Evolutionary conservation across 2,888 invertebrate species (phyloP), one percentile per base, ranked within the genome.

Genomic region (Laspeyria flexula): DNA sequence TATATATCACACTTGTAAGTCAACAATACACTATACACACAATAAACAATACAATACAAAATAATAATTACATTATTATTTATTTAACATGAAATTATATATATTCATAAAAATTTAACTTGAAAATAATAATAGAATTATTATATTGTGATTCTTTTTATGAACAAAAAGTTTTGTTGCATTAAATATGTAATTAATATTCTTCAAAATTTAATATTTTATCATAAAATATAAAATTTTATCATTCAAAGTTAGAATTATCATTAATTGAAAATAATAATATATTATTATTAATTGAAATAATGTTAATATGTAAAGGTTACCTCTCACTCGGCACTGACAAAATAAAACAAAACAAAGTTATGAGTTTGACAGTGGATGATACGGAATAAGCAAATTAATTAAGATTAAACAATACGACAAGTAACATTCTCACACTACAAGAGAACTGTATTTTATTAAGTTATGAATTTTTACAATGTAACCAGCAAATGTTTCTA

Each of bases 311-410:
- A 51, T 25, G 7, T 25, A 71, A 53, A 54, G 63, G 64, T 88
- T 88, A 89, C 89, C 89, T 89, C 79, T 63, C 72, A 73, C 65
- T 80, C 80, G 70, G 79, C 86, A 82, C 83, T 86, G 87, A 83
- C 70, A 77, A 83, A 75, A 73, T 71, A 81, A 83, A 81, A 71
- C 62, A 76, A 78, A 80, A 78, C 65, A 68, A 50, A 65, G 42
- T 64, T 66, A 83, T 86, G 84, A 79, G 67, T 79, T 71, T 66
- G 72, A 75, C 69, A 77, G 71, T 79, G 78, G 67, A 81, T 81
- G 82, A 73, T 71, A 71, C 68, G 72, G 65, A 82, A 81, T 56
- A 81, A 88, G 87, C 86, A 78, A 85, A 85, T 70, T 65, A 77
- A 79, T 12, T 38, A 48, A 44, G 12, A 49, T 51, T 50, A 42